Evolutionary conservation across 2,888 invertebrate genomes (phyloP), one percentile per base, ranked within the genome.

Genomic region (Gortyna flavago): DNA sequence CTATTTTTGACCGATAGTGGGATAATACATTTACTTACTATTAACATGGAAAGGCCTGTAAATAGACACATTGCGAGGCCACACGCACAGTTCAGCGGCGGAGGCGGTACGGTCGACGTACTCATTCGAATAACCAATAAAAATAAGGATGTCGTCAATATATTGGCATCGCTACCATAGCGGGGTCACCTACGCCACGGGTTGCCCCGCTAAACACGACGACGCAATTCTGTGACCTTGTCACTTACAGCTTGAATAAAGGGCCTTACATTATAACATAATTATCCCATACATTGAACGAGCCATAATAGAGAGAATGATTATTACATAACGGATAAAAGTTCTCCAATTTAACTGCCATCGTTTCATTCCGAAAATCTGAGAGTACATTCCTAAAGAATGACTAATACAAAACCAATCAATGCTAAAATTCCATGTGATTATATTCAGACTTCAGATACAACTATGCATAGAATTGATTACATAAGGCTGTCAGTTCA

Each of bases 141-240:
- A 96, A 96, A 96, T 95, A 96, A 96, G 96, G 96, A 96, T 96
- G 96, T 95, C 96, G 96, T 96, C 96, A 96, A 96, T 95, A 93
- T 92, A 92, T 96, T 96, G 96, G 96, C 96, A 95, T 93, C 95
- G 92, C 87, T 89, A 81, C 93, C 93, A 92, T 93, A 89, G 92
- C 91, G 92, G 94, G 94, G 94, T 95, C 95, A 95, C 94, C 95
- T 94, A 94, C 89, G 89, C 85, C 84, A 87, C 90, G 91, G 91
- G 91, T 86, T 92, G 91, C 87, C 91, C 92, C 89, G 90, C 86
- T 88, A 35, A 86, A 77, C 75, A 84, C 71, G 77, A 84, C 88
- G 87, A 89, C 89, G 88, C 80, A 86, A 88, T 80, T 80, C 80
- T 81, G 80, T 75, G 80, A 79, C 77, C 77, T 88, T 90, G 87